phyloP scores from a whole-genome alignment of 2,797 vertebrate genomes.

The Sternarchorhynchus goeldii region DNA sequence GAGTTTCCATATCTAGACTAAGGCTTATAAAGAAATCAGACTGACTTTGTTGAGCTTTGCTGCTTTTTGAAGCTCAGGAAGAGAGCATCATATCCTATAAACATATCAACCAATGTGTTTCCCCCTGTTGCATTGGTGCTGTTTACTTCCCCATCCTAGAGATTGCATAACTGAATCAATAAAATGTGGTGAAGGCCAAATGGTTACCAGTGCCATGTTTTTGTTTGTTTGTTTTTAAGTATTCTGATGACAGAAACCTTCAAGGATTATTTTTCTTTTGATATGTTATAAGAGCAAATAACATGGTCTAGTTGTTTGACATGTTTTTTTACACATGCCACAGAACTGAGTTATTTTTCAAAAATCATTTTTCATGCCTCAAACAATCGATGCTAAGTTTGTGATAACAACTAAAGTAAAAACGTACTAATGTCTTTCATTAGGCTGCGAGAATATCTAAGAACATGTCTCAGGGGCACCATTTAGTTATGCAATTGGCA shows the following conservation, averaged over 20 bases:
- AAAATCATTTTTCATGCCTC: slow-evolving; percentile 15
- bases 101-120: background rate
- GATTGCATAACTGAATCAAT: slow-evolving; percentile 1
- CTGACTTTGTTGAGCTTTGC: background rate
- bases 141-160: background rate
- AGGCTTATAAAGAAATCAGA: background rate
- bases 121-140: too few relatives aligned
- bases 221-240: background rate
- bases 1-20: too few relatives aligned
- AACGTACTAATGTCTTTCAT: slow-evolving; percentile 41
- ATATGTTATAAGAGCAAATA: background rate
- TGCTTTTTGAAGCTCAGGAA: background rate
- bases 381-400: slow-evolving; percentile 42
- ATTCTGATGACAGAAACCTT: background rate
- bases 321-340: background rate
- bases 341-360: background rate
- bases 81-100: too few relatives aligned
- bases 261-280: background rate
- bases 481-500: slow-evolving; percentile 52
- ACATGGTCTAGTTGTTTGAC: background rate
- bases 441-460: slow-evolving; percentile 42
- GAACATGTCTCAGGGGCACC: slow-evolving; percentile 50
- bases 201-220: background rate
- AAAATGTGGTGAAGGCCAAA: background rate
- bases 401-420: slow-evolving; percentile 40